These are phyloP conservation scores for Lapara coniferarum DNA, from an alignment of 2,888 invertebrate genomes.

Conservation along the genomic window DNA sequence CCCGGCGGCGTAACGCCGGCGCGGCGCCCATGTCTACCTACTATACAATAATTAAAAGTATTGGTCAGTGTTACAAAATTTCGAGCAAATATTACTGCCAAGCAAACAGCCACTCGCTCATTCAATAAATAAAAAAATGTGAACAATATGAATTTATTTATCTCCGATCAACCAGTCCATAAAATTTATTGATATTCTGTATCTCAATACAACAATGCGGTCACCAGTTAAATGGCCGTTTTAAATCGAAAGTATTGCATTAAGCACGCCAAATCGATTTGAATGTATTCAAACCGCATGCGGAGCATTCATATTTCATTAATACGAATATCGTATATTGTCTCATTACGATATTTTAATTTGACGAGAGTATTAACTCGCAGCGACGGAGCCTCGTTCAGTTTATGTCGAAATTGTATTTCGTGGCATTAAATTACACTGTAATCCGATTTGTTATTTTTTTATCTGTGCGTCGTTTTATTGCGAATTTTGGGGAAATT, in stretches of 20 bases:
- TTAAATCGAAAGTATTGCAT: conserved; percentile 23
- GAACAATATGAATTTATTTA: not conserved
- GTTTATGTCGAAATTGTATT: conserved; percentile 3
- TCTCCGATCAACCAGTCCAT: not conserved
- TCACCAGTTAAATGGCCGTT: conserved; percentile 29
- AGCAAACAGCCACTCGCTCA: too few relatives aligned
- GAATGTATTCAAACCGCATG: conserved; percentile 34
- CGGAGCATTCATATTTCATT: conserved; percentile 38
- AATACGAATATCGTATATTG: conserved; percentile 33
- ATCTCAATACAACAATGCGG: conserved; percentile 30
- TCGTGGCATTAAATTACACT: not conserved
- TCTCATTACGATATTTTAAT: conserved; percentile 23
- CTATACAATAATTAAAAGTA: too few relatives aligned
- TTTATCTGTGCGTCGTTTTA: not conserved
- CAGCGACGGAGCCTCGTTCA: not conserved
- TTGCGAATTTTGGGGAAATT: too few relatives aligned
- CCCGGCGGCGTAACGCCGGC: too few relatives aligned
- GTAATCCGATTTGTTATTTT: conserved; percentile 5
- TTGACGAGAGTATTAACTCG: not conserved
- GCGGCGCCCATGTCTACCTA: too few relatives aligned
- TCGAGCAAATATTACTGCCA: too few relatives aligned
- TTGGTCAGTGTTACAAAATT: too few relatives aligned
- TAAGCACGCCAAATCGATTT: conserved; percentile 35
- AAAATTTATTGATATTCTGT: conserved; percentile 24
- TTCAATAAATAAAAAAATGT: too few relatives aligned